Evolutionary conservation across 1,140 invertebrate genomes (phyloP).

Genomic region (Zaprionus tsacasi): DNA sequence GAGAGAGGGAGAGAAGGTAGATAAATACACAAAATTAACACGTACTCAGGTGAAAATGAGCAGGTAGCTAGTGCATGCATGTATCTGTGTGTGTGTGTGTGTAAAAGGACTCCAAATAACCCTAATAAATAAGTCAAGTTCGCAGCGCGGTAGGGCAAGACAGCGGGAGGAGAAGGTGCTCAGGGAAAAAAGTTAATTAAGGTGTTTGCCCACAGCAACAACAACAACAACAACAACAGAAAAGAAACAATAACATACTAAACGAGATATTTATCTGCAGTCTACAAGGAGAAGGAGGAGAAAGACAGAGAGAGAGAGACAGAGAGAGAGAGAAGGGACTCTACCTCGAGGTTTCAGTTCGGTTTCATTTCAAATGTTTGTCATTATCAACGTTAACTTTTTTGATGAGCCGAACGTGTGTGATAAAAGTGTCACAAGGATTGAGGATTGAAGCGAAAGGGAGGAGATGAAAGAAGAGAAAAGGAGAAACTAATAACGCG

Average conservation of each 20-base stretch:
- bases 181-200: conserved; percentile 79
- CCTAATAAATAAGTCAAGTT: conserved; percentile 80
- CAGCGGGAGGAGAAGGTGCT: conserved; percentile 15
- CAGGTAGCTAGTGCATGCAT: conserved; percentile 56
- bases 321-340: neutral
- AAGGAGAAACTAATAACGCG: conserved; percentile 62
- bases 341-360: conserved; percentile 20
- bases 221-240: conserved; percentile 28
- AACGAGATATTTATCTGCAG: conserved; percentile 75
- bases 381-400: conserved; percentile 82
- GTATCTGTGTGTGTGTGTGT: conserved; percentile 25
- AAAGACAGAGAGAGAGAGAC: neutral
- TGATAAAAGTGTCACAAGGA: conserved; percentile 81
- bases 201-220: conserved; percentile 70
- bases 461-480: neutral
- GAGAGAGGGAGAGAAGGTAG: conserved; percentile 21
- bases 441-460: conserved; percentile 27
- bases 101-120: conserved; percentile 69
- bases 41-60: conserved; percentile 79
- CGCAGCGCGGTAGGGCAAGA: neutral
- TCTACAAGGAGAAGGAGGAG: conserved; percentile 12
- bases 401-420: conserved; percentile 81
- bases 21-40: conserved; percentile 82
- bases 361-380: conserved; percentile 81
- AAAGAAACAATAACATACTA: conserved; percentile 62